Percentiles rank a stretch among this genome's conserved stretches.
phyloP scores from a whole-genome alignment of 2,113 vertebrate species.

The Holacanthus passer region DNA sequence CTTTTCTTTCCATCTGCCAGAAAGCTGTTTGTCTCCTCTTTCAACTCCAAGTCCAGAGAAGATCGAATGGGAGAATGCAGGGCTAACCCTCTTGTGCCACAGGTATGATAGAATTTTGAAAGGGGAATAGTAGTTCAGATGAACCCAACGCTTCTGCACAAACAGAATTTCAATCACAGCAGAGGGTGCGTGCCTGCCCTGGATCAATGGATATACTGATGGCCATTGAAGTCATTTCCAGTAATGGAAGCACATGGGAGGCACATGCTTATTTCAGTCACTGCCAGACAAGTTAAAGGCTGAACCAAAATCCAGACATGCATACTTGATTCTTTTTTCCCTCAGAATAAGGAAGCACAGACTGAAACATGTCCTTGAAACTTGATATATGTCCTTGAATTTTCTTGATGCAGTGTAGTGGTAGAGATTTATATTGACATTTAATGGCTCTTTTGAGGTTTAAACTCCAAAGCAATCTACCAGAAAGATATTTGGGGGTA shows the following conservation, averaged over 20 bases:
- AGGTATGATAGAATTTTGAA: conserved; percentile 33
- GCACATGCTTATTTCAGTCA: conserved; percentile 22
- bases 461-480: not conserved
- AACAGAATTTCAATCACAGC: conserved; percentile 57
- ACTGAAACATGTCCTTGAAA: conserved; percentile 15
- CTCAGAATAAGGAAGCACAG: not conserved
- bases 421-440: conserved; percentile 3
- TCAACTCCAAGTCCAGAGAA: conserved; percentile 41
- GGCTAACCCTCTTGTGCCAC: conserved; percentile 22
- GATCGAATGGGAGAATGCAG: conserved; percentile 44
- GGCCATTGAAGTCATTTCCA: conserved; percentile 35
- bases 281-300: conserved; percentile 11
- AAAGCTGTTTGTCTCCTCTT: conserved; percentile 25
- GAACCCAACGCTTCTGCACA: conserved; percentile 36
- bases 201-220: conserved; percentile 53
- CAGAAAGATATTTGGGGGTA: conserved; percentile 3
- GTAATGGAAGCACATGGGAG: not conserved
- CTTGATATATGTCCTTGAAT: not conserved
- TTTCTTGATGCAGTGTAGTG: conserved; percentile 3
- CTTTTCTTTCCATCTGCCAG: conserved; percentile 30
- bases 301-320: conserved; percentile 1
- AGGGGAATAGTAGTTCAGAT: conserved; percentile 27
- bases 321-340: not conserved
- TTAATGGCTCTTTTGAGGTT: conserved; percentile 37
- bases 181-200: not conserved